phyloP scores from a whole-genome alignment of 2,797 vertebrate genomes.

The Halcyon smyrnensis region DNA sequence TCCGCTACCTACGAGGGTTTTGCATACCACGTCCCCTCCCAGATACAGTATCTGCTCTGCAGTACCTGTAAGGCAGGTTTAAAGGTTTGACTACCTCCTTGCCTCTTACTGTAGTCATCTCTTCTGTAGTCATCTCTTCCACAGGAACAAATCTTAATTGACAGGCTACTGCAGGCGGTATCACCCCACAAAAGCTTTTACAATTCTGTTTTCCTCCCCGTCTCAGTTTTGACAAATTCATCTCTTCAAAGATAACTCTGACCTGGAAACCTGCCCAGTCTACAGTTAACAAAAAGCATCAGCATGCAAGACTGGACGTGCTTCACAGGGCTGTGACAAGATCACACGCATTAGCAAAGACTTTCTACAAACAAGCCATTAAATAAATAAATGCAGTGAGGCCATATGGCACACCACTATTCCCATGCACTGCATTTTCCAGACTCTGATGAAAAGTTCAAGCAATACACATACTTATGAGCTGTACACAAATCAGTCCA shows the following conservation, averaged over 20 bases:
- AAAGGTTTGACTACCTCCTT: neutral
- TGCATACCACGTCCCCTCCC: neutral
- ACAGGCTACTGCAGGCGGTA: neutral
- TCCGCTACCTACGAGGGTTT: neutral
- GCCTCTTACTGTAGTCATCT: neutral
- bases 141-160: neutral
- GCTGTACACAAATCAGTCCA: neutral
- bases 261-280: neutral
- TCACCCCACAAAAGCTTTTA: neutral
- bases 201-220: neutral
- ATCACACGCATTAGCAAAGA: neutral
- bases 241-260: neutral
- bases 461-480: neutral
- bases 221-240: neutral
- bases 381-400: neutral
- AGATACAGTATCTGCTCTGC: neutral
- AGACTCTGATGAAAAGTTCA: neutral
- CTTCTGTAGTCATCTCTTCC: neutral
- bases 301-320: neutral
- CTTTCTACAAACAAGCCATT: neutral
- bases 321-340: neutral
- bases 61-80: neutral
- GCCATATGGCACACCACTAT: neutral
- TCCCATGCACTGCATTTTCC: neutral
- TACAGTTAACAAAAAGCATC: neutral